phyloP scores from a whole-genome alignment of 1,140 invertebrate species.

The Cyphomyrmex costatus region DNA sequence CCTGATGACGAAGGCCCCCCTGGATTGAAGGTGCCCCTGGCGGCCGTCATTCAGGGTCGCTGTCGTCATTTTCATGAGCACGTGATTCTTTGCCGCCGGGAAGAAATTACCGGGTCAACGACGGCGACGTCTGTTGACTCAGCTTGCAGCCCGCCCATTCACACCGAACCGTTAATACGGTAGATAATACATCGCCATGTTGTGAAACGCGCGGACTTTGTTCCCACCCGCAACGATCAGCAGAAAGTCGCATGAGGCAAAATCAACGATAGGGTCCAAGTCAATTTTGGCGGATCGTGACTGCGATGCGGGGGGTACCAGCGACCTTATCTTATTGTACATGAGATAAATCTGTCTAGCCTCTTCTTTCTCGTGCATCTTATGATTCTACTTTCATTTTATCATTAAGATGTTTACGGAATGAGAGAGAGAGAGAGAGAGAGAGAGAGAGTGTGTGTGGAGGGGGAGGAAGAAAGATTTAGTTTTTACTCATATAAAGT shows the following conservation, averaged over 20 bases:
- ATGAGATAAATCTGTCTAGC: neutral
- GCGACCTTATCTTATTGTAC: constrained; percentile 7
- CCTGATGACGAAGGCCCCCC: constrained; percentile 52
- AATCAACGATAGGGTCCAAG: neutral
- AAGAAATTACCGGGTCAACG: constrained; percentile 45
- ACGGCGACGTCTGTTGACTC: constrained; percentile 59
- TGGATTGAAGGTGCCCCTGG: constrained; percentile 4
- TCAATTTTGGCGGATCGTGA: constrained; percentile 37
- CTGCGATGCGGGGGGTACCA: constrained; percentile 30
- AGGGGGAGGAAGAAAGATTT: neutral
- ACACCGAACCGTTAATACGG: constrained; percentile 65
- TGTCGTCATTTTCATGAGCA: constrained; percentile 28
- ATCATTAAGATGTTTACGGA: neutral
- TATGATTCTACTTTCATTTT: neutral
- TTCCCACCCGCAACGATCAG: constrained; percentile 31
- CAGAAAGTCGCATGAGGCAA: neutral
- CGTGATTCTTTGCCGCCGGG: constrained; percentile 28
- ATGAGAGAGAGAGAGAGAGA: too few relatives aligned
- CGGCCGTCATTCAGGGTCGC: constrained; percentile 13
- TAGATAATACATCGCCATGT: constrained; percentile 48
- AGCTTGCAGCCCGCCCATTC: constrained; percentile 62
- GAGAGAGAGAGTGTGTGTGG: too few relatives aligned
- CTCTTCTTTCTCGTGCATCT: neutral
- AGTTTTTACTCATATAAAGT: neutral
- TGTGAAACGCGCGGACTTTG: constrained; percentile 63